phyloP scores from a whole-genome alignment of 2,113 vertebrate species.

The Silurus meridionalis region DNA sequence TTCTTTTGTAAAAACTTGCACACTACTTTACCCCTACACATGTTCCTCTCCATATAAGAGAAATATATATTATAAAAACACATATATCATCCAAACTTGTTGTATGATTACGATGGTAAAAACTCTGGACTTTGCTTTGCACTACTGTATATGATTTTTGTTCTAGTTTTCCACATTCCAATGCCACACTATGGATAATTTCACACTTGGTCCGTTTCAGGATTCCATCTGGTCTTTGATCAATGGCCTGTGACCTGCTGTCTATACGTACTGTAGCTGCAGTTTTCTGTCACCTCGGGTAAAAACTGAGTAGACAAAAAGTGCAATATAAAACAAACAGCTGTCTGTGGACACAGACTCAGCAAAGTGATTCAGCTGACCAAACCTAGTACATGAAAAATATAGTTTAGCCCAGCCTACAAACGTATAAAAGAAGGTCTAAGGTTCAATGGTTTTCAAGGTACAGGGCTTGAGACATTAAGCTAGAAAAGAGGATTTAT shows the following conservation, averaged over 20 bases:
- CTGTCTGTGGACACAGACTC: background rate
- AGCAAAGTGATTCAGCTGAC: background rate
- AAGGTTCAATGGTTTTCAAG: background rate
- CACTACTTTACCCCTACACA: background rate
- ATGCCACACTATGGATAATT: background rate
- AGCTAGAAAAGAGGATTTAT: background rate
- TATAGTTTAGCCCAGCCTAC: background rate
- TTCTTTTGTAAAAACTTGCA: background rate
- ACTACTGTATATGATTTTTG: background rate
- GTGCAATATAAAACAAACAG: background rate
- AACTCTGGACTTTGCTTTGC: background rate
- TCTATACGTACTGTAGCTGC: background rate
- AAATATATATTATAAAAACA: background rate
- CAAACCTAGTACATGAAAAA: background rate
- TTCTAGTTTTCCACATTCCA: background rate
- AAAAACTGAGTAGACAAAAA: background rate
- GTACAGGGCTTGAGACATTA: background rate
- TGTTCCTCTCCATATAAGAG: background rate
- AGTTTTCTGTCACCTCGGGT: background rate
- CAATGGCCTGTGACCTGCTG: background rate
- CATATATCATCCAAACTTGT: background rate
- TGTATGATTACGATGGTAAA: background rate
- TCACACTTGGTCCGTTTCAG: background rate
- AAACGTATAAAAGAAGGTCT: background rate
- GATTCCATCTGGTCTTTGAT: background rate